These are phyloP conservation scores for Caenorhabditis wallacei DNA, from an alignment of 2,888 invertebrate species.

Conservation along the genomic window DNA sequence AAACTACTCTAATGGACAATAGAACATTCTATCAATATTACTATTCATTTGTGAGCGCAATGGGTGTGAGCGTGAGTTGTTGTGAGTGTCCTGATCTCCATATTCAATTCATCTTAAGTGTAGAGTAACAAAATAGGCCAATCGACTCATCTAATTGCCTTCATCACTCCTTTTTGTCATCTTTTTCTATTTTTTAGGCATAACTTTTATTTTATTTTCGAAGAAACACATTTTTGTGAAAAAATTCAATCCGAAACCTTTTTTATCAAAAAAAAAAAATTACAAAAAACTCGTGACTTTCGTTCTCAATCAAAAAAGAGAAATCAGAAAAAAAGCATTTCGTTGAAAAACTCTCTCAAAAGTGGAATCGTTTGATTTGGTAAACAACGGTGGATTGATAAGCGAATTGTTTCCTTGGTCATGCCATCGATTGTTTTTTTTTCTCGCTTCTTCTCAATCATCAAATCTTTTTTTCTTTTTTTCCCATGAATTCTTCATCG, in stretches of 20 bases:
- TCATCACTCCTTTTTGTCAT: constrained; percentile 14
- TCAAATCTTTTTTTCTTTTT: constrained; percentile 1
- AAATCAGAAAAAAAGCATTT: constrained; percentile 4
- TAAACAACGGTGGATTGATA: constrained; percentile 15
- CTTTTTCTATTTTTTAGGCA: neutral
- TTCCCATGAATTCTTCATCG: constrained; percentile 4
- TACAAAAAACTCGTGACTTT: neutral
- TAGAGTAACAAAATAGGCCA: neutral
- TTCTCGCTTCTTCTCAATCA: neutral
- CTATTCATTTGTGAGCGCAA: constrained; percentile 31
- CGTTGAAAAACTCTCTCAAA: constrained; percentile 3
- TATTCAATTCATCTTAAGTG: constrained; percentile 27
- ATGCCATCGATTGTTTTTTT: neutral
- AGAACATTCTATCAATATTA: constrained; percentile 8
- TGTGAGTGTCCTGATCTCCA: constrained; percentile 27
- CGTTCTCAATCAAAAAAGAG: neutral
- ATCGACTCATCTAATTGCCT: constrained; percentile 33
- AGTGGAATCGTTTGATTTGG: neutral
- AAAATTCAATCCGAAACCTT: neutral
- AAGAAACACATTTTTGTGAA: neutral
- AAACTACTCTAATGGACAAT: constrained; percentile 4
- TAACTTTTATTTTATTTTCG: neutral
- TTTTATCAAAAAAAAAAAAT: neutral
- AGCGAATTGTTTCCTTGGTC: constrained; percentile 13
- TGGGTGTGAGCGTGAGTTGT: constrained; percentile 9